Conservation (phyloP, 2,113 vertebrate species). For the Perognathus longimembris region DNA sequence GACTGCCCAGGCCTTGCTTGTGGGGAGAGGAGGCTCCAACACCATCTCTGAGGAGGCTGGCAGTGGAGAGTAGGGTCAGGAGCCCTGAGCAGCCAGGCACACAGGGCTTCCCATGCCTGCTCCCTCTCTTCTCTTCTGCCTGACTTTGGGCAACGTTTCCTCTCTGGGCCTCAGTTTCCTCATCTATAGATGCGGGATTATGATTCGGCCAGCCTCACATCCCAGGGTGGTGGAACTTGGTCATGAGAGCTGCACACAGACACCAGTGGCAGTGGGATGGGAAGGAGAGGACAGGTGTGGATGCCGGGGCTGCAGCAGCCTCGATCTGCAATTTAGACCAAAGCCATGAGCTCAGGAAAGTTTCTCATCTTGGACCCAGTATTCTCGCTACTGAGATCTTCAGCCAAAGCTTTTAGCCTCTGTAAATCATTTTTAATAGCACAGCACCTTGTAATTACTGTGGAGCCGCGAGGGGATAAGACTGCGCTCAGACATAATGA, state of each 20-base stretch:
- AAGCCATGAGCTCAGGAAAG: not conserved
- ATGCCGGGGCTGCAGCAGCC: no score
- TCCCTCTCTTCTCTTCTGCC: not conserved
- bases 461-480: conserved; percentile 36
- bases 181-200: no score
- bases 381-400: not conserved
- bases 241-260: not conserved
- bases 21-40: not conserved
- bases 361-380: not conserved
- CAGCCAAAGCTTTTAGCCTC: not conserved
- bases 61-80: no score
- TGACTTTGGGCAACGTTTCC: not conserved
- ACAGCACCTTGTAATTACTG: conserved; percentile 34
- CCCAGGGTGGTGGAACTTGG: not conserved
- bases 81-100: not conserved
- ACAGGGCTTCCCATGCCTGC: rapidly evolving
- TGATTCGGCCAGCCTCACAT: not conserved
- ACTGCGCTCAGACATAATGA: conserved; percentile 13
- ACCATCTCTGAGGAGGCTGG: not conserved
- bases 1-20: not conserved
- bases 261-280: not conserved
- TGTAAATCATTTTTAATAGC: conserved; percentile 64
- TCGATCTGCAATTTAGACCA: not conserved
- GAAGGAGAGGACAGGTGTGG: not conserved
- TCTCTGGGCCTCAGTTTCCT: not conserved